These are phyloP conservation scores for Macroteleia sp. DNA, from an alignment of 2,888 invertebrate genomes.

Conservation along the genomic window DNA sequence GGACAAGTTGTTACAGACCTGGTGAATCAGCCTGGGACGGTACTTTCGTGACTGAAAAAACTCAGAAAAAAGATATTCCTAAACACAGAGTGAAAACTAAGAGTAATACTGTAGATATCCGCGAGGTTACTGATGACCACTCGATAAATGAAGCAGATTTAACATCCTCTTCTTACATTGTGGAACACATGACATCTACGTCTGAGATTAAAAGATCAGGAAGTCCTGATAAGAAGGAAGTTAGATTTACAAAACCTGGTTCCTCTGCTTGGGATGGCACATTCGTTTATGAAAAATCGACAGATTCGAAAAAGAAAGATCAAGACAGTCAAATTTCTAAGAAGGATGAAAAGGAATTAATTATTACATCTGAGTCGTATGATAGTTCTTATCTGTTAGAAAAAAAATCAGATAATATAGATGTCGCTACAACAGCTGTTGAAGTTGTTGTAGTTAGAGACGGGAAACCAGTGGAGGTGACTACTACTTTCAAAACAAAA, in stretches of 20 bases:
- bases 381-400: conserved; percentile 67
- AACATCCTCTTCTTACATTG: conserved; percentile 74
- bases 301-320: conserved; percentile 59
- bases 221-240: conserved; percentile 70
- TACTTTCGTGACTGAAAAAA: conserved; percentile 85
- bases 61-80: conserved; percentile 62
- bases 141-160: conserved; percentile 79
- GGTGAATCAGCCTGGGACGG: conserved; percentile 85
- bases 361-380: conserved; percentile 44
- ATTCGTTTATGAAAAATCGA: conserved; percentile 67
- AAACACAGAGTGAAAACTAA: conserved; percentile 53
- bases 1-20: conserved; percentile 59
- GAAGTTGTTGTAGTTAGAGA: conserved; percentile 76
- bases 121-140: conserved; percentile 75
- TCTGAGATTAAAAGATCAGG: conserved; percentile 35
- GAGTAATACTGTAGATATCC: conserved; percentile 71
- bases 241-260: conserved; percentile 71
- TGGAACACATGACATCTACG: conserved; percentile 71
- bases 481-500: conserved; percentile 38
- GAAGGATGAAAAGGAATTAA: conserved; percentile 55
- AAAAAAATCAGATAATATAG: conserved; percentile 70
- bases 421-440: conserved; percentile 71
- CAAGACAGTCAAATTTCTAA: conserved; percentile 4
- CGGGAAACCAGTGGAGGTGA: conserved; percentile 69
- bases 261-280: conserved; percentile 79